phyloP scores from a whole-genome alignment of 2,113 vertebrate species.

The Thalassarche chlororhynchos region DNA sequence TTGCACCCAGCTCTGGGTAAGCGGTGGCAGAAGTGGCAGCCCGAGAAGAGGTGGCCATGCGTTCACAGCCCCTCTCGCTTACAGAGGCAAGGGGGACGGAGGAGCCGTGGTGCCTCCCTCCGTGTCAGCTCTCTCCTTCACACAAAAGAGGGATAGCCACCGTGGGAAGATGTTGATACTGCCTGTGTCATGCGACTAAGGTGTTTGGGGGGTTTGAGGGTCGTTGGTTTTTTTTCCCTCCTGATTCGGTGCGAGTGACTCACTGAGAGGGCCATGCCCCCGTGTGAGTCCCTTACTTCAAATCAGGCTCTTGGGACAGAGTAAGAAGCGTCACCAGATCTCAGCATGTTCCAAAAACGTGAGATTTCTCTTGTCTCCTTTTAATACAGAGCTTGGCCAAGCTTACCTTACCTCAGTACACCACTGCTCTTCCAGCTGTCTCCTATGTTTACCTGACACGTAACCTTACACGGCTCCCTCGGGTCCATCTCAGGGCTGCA shows the following conservation, averaged over 20 bases:
- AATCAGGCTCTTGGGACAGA: background rate
- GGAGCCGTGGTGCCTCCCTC: background rate
- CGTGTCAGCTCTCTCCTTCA: background rate
- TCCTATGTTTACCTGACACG: rapidly evolving
- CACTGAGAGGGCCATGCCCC: background rate
- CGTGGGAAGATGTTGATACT: background rate
- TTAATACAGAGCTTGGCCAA: background rate
- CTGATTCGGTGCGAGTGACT: background rate
- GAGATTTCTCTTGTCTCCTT: background rate
- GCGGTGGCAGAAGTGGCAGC: background rate
- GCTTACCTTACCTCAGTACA: background rate
- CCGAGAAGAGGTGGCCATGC: rapidly evolving
- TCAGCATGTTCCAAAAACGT: background rate
- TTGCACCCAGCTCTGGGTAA: background rate
- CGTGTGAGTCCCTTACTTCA: background rate
- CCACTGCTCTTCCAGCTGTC: background rate
- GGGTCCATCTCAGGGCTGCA: background rate
- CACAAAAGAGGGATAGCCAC: background rate
- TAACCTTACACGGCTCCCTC: background rate
- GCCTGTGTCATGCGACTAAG: background rate
- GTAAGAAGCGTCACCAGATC: background rate
- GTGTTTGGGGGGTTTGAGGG: background rate
- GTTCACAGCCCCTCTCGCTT: background rate
- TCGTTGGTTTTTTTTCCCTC: background rate
- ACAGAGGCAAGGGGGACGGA: background rate